Conservation (phyloP, 2,113 vertebrate species). For the Hirundichthys speculiger region DNA sequence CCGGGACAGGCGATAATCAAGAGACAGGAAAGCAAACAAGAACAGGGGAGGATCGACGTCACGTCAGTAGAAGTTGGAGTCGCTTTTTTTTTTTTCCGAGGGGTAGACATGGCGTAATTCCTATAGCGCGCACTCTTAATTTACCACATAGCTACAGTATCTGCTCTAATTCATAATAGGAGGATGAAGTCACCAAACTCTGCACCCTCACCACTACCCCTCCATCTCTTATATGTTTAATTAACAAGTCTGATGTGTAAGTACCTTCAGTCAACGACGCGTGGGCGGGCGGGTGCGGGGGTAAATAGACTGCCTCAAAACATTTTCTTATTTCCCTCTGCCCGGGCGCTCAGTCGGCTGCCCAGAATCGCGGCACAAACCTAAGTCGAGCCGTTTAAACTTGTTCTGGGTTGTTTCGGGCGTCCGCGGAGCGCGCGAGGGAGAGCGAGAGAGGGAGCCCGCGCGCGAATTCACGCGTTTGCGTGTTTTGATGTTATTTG, state of each 20-base stretch:
- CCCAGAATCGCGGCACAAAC: slow-evolving; percentile 39
- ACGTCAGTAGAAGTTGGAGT: slow-evolving; percentile 56
- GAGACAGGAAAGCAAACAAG: slow-evolving; percentile 3
- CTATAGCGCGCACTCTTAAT: slow-evolving; percentile 26
- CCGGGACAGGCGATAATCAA: slow-evolving; percentile 6
- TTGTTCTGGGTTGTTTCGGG: slow-evolving; percentile 50
- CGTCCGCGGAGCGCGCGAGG: neutral
- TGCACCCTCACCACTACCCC: neutral
- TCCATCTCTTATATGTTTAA: slow-evolving; percentile 70
- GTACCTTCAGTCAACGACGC: slow-evolving; percentile 70
- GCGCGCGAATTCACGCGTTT: slow-evolving; percentile 15
- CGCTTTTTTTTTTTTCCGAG: slow-evolving; percentile 9
- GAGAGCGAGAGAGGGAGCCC: slow-evolving; percentile 9
- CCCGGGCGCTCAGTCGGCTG: slow-evolving; percentile 37
- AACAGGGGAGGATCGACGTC: slow-evolving; percentile 12
- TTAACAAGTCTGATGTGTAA: slow-evolving; percentile 76
- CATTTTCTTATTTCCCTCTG: slow-evolving; percentile 44
- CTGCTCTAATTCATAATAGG: slow-evolving; percentile 46
- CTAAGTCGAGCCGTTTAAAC: slow-evolving; percentile 56
- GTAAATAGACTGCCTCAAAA: slow-evolving; percentile 55
- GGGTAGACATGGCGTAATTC: slow-evolving; percentile 30
- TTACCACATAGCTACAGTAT: slow-evolving; percentile 21
- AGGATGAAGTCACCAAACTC: slow-evolving; percentile 62
- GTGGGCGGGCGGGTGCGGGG: slow-evolving; percentile 70
- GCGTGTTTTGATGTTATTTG: slow-evolving; percentile 69